phyloP scores from a whole-genome alignment of 2,888 invertebrate genomes.

The Monopis laevigella region DNA sequence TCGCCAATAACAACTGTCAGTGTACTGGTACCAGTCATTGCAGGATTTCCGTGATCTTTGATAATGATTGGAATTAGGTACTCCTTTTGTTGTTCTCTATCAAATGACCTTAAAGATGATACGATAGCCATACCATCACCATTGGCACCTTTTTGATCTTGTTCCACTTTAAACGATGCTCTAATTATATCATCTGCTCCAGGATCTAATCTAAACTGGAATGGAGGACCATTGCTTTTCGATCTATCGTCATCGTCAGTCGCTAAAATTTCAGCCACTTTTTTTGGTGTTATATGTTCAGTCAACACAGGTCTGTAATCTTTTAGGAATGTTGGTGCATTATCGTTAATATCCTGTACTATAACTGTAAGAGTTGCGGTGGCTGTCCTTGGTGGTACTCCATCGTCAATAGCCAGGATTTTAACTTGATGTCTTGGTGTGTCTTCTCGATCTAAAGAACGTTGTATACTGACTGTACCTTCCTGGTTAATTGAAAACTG shows the following conservation, averaged over 20 bases:
- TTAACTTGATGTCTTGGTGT: conserved; percentile 96
- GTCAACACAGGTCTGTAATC: conserved; percentile 93
- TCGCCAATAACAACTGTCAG: conserved; percentile 97
- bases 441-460: conserved; percentile 92
- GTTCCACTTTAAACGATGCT: conserved; percentile 95
- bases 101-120: conserved; percentile 92
- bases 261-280: conserved; percentile 91
- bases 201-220: conserved; percentile 92
- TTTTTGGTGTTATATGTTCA: conserved; percentile 91
- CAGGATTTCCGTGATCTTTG: conserved; percentile 96
- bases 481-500: conserved; percentile 95
- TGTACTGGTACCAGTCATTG: conserved; percentile 95
- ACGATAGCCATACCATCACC: conserved; percentile 98
- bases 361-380: conserved; percentile 94
- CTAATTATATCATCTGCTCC: conserved; percentile 93
- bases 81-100: conserved; percentile 95
- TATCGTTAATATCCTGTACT: conserved; percentile 95
- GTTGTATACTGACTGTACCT: conserved; percentile 93
- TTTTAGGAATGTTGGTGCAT: conserved; percentile 92
- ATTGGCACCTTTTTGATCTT: conserved; percentile 96
- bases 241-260: conserved; percentile 94
- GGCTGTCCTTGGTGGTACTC: conserved; percentile 91
- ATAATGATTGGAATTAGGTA: conserved; percentile 97
- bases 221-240: conserved; percentile 96
- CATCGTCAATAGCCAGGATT: conserved; percentile 95